phyloP scores from a whole-genome alignment of 2,888 invertebrate species.

The Agriotes lineatus region DNA sequence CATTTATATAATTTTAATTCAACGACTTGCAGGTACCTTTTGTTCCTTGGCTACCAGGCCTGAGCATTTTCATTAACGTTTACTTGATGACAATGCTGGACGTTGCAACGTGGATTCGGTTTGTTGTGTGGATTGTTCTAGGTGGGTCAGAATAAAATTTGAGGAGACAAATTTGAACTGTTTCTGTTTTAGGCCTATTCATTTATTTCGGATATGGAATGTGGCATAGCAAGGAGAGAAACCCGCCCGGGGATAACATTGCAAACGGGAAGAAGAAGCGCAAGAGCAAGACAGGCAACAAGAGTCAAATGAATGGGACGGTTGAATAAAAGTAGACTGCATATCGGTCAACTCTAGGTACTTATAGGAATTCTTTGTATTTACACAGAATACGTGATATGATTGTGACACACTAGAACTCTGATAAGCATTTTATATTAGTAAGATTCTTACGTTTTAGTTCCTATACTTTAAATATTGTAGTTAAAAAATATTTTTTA shows the following conservation, averaged over 20 bases:
- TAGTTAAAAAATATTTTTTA: background rate
- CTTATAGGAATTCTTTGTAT: background rate
- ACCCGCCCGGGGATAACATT: background rate
- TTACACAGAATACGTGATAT: background rate
- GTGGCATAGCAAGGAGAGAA: conserved; percentile 73
- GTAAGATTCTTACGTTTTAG: background rate
- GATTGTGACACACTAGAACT: background rate
- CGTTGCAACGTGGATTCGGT: conserved; percentile 83
- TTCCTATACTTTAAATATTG: background rate
- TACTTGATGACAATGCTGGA: conserved; percentile 88
- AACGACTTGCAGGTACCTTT: conserved; percentile 77
- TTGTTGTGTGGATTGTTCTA: conserved; percentile 82
- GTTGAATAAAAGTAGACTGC: background rate
- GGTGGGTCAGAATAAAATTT: background rate
- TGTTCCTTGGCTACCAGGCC: conserved; percentile 84
- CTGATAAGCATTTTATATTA: background rate
- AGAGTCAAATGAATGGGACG: background rate
- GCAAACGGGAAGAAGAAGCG: background rate
- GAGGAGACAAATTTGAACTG: conserved; percentile 65
- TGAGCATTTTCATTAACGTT: conserved; percentile 86
- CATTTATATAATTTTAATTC: too few relatives aligned
- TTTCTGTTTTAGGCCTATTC: conserved; percentile 70
- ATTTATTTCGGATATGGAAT: conserved; percentile 82
- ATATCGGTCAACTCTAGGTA: background rate
- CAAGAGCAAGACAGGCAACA: too few relatives aligned